phyloP scores from a whole-genome alignment of 1,140 invertebrate genomes.

The Dryas iulia region DNA sequence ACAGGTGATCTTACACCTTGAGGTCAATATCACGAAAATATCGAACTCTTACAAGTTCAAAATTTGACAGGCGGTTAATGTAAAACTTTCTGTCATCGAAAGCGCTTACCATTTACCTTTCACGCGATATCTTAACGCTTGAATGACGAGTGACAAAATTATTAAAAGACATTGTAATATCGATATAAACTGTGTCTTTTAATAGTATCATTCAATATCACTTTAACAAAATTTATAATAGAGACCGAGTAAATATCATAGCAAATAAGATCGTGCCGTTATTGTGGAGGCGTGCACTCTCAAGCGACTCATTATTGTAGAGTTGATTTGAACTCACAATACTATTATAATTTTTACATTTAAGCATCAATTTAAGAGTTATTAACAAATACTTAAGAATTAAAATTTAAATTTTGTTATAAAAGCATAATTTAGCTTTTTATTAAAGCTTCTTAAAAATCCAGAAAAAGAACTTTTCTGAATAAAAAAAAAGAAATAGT shows the following conservation, averaged over 20 bases:
- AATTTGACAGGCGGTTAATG: constrained; percentile 27
- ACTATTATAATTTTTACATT: constrained; percentile 4
- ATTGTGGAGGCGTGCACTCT: constrained; percentile 15
- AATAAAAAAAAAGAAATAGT: no score
- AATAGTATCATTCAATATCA: constrained; percentile 1
- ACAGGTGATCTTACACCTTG: constrained; percentile 21
- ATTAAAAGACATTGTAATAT: neutral
- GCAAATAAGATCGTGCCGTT: constrained; percentile 13
- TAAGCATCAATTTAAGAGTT: neutral
- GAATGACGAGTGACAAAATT: constrained; percentile 4
- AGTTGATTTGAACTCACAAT: constrained; percentile 8
- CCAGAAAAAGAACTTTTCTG: no score
- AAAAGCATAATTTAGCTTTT: no score
- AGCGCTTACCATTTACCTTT: constrained; percentile 21
- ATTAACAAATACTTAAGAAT: neutral
- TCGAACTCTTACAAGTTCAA: constrained; percentile 25
- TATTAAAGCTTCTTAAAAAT: no score
- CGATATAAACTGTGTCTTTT: neutral
- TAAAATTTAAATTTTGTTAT: no score
- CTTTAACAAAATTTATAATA: constrained; percentile 7
- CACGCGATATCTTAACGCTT: constrained; percentile 31
- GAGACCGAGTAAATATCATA: constrained; percentile 1
- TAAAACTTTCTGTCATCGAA: constrained; percentile 21
- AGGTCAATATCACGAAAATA: constrained; percentile 16
- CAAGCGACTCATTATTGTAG: constrained; percentile 9